Evolutionary conservation across 1,140 invertebrate species (phyloP).

Genomic region (Venturia canescens): DNA sequence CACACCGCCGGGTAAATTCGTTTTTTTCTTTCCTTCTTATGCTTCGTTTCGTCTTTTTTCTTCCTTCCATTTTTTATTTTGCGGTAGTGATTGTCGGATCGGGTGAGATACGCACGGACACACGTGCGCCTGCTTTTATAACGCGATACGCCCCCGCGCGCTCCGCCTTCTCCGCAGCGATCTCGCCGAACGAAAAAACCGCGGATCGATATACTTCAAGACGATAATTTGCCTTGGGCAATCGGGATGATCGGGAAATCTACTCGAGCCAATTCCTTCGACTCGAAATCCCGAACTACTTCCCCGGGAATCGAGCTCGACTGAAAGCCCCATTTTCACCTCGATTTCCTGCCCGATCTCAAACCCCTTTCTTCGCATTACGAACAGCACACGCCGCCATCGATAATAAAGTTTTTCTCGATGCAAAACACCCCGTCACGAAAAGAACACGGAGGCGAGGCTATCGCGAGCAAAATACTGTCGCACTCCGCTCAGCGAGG

Average conservation of each 20-base stretch:
- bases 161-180: no score
- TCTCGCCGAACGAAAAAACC: neutral
- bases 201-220: no score
- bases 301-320: no score
- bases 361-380: no score
- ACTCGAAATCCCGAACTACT: no score
- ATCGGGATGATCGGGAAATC: no score
- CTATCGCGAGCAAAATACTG: conserved; percentile 17
- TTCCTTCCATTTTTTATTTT: conserved; percentile 42
- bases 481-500: conserved; percentile 48
- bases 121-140: neutral
- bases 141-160: neutral
- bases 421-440: neutral
- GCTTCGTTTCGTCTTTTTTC: conserved; percentile 48
- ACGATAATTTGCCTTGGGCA: no score
- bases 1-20: conserved; percentile 40
- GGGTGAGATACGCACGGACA: conserved; percentile 23
- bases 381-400: no score
- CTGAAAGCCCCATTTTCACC: no score
- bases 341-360: no score
- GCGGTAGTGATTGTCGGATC: conserved; percentile 50
- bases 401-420: no score
- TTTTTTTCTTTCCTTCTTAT: conserved; percentile 53
- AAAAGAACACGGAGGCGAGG: neutral
- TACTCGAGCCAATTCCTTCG: no score